A percentile compares a stretch with the other conserved stretches of the same genome.
Conservation (phyloP, 2,113 vertebrate genomes). For the Saccopteryx bilineata region DNA sequence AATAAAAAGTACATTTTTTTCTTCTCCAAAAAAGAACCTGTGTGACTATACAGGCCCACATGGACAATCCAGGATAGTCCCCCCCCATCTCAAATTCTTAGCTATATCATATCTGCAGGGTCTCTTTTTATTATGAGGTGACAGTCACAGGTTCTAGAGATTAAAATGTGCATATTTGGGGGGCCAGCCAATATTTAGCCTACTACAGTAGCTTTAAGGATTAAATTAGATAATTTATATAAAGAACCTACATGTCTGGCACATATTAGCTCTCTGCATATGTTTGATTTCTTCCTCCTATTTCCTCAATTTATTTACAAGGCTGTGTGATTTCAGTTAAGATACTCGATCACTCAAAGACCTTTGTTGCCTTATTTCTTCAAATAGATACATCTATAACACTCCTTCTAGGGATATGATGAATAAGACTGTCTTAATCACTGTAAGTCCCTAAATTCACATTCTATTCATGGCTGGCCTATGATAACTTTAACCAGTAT, state of each 20-base stretch:
- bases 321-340: neutral
- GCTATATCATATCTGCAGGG: neutral
- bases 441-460: neutral
- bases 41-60: neutral
- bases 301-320: neutral
- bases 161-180: neutral
- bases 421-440: neutral
- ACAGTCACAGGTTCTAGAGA: neutral
- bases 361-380: neutral
- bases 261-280: neutral
- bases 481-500: neutral
- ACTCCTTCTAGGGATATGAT: neutral
- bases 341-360: neutral
- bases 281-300: neutral
- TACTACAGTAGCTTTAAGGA: neutral
- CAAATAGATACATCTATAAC: neutral
- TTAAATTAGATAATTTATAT: neutral
- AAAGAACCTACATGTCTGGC: neutral
- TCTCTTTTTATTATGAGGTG: neutral
- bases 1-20: neutral
- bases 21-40: too few relatives aligned
- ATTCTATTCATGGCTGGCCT: neutral
- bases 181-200: neutral
- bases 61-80: neutral
- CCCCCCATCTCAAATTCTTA: neutral